Percentiles rank a stretch among this genome's conserved stretches.
Conservation (phyloP, 2,113 vertebrate genomes). For the Malurus cyaneus region DNA sequence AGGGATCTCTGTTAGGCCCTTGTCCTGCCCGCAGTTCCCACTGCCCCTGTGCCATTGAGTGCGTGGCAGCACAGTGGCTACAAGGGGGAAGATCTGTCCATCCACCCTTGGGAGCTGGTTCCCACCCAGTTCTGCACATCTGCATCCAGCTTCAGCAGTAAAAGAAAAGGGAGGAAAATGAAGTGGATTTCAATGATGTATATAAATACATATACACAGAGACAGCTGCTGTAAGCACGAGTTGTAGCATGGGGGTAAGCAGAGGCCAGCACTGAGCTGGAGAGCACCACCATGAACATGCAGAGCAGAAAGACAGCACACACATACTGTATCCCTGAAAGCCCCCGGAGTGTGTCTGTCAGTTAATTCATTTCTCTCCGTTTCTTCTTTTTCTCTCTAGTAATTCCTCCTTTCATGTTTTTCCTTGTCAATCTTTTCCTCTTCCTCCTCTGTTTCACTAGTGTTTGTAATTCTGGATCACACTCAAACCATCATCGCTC, state of each 20-base stretch:
- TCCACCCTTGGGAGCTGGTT: neutral
- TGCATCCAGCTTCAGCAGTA: neutral
- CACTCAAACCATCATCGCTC: neutral
- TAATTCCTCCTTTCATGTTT: neutral
- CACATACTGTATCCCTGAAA: neutral
- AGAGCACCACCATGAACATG: neutral
- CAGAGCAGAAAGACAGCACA: neutral
- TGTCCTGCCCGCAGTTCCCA: neutral
- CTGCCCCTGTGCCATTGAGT: rapidly evolving
- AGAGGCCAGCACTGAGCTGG: neutral
- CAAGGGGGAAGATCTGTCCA: neutral
- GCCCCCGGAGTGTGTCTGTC: neutral
- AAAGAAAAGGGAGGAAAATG: neutral
- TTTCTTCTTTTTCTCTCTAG: neutral
- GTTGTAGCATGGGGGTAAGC: neutral
- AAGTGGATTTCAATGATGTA: neutral
- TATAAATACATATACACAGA: neutral
- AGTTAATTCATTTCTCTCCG: neutral
- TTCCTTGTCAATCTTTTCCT: neutral
- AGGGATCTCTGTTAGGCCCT: neutral
- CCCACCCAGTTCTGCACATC: neutral
- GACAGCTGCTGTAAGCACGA: neutral
- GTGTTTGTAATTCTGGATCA: neutral
- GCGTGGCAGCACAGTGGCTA: neutral
- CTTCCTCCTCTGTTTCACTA: neutral